phyloP scores from a whole-genome alignment of 2,797 vertebrate species.

The Aplochiton taeniatus region DNA sequence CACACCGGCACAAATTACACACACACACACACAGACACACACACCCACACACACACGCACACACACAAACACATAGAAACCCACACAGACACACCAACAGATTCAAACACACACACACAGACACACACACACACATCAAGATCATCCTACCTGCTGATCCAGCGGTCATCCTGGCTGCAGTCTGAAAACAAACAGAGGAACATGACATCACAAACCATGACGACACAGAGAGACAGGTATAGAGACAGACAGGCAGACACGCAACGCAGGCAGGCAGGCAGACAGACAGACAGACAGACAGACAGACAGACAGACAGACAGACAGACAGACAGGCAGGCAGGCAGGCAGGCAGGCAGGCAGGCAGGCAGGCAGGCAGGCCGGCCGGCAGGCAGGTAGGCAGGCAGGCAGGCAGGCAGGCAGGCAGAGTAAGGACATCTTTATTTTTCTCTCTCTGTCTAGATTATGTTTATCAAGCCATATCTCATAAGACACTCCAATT shows the following conservation, averaged over 20 bases:
- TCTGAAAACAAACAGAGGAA: constrained; percentile 48
- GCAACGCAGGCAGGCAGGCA: too few relatives aligned
- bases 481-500: too few relatives aligned
- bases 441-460: too few relatives aligned
- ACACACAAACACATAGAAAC: background rate
- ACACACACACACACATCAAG: constrained; percentile 13
- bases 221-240: too few relatives aligned
- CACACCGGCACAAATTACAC: too few relatives aligned
- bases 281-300: constrained; percentile 3
- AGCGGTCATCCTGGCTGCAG: constrained; percentile 56
- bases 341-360: background rate
- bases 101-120: constrained; percentile 8
- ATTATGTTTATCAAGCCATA: too few relatives aligned
- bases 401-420: too few relatives aligned
- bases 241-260: constrained; percentile 11
- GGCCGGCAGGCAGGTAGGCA: too few relatives aligned
- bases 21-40: background rate
- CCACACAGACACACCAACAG: background rate
- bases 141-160: constrained; percentile 67
- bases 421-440: too few relatives aligned
- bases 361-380: background rate
- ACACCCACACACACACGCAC: background rate
- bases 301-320: constrained; percentile 13
- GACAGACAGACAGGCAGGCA: too few relatives aligned
- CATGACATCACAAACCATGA: too few relatives aligned